A percentile compares a stretch with the other conserved stretches of the same genome.
These are phyloP conservation scores for Enchytraeus crypticus DNA, from an alignment of 2,888 invertebrate genomes.

Conservation along the genomic window DNA sequence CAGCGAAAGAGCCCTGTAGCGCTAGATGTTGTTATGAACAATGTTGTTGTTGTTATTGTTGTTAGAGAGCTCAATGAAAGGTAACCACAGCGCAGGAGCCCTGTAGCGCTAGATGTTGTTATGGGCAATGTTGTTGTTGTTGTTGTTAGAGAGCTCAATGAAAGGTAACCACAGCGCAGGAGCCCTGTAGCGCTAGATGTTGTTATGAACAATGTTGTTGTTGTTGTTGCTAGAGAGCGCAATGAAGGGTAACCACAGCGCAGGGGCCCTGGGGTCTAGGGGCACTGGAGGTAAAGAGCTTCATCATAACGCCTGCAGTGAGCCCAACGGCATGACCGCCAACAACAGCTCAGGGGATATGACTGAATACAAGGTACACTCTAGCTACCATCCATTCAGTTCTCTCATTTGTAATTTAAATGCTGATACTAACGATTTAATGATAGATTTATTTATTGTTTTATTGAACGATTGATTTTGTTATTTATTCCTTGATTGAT, in stretches of 20 bases:
- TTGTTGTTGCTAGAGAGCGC: constrained; percentile 4
- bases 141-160: constrained; percentile 1
- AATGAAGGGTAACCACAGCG: constrained; percentile 6
- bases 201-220: too few species aligned
- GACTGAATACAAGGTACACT: constrained; percentile 6
- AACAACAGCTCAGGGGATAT: constrained; percentile 5
- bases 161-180: constrained; percentile 7
- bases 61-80: too few species aligned
- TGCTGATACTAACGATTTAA: not conserved
- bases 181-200: not conserved
- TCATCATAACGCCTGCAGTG: too few species aligned
- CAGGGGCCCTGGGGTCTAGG: not conserved
- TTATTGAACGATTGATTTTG: not conserved
- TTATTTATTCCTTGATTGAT: not conserved
- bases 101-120: too few species aligned
- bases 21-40: too few species aligned
- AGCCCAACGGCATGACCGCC: not conserved
- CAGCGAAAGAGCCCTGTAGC: too few species aligned
- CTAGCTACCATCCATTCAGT: not conserved
- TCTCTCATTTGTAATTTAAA: not conserved
- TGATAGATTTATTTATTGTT: not conserved
- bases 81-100: too few species aligned
- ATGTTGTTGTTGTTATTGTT: too few species aligned
- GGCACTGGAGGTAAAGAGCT: constrained; percentile 4
- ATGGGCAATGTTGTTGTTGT: too few species aligned